Evolutionary conservation across 2,113 vertebrate species (phyloP).

Genomic region (Colius striatus): DNA sequence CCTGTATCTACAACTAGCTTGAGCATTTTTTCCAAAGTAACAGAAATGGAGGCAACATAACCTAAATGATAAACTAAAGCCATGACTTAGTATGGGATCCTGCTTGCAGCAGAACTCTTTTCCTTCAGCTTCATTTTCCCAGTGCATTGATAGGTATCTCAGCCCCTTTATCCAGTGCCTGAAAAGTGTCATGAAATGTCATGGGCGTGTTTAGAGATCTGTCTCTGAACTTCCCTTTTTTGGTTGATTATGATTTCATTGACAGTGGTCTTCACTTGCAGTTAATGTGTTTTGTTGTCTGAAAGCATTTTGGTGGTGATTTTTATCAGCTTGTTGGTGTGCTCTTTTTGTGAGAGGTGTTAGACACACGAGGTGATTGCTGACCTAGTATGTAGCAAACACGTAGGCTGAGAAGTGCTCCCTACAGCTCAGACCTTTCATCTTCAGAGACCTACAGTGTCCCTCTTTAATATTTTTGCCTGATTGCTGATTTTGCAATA

Average conservation of each 20-base stretch:
- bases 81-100: rapidly evolving
- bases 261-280: neutral
- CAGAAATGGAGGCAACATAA: neutral
- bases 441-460: neutral
- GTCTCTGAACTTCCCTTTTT: neutral
- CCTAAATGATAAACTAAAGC: neutral
- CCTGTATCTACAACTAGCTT: neutral
- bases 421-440: neutral
- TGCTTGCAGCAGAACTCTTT: neutral
- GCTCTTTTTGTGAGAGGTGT: neutral
- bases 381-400: neutral
- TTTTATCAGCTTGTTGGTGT: neutral
- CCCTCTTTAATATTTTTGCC: neutral
- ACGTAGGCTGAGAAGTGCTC: neutral
- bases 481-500: neutral
- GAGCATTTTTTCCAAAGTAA: neutral
- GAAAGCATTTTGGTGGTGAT: neutral
- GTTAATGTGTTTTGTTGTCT: neutral
- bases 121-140: neutral
- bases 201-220: neutral
- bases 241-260: neutral
- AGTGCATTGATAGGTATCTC: neutral
- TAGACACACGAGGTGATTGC: neutral
- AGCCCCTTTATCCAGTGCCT: neutral
- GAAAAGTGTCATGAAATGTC: neutral